Evolutionary conservation across 2,888 invertebrate species (phyloP).

Genomic region (Hemicrepidius hirtus): DNA sequence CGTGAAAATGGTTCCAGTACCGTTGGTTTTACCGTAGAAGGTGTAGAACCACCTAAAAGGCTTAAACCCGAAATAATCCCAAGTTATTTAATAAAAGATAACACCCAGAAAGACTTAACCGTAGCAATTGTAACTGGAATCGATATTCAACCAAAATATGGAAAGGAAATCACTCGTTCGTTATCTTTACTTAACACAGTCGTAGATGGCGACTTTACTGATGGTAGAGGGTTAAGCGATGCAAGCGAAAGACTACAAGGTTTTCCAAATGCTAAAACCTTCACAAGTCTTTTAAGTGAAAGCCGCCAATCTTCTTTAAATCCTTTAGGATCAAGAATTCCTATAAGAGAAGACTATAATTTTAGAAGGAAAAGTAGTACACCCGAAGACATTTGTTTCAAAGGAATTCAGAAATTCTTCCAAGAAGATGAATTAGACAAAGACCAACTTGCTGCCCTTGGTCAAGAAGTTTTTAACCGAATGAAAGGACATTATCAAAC

Average conservation of each 20-base stretch:
- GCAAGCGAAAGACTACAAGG: too few species aligned
- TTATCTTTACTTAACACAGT: too few species aligned
- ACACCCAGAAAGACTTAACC: slow-evolving; percentile 4
- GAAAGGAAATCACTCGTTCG: neutral
- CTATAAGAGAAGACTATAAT: too few species aligned
- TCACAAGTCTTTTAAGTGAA: too few species aligned
- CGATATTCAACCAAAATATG: slow-evolving; percentile 32
- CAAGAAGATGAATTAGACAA: neutral
- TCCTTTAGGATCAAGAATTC: too few species aligned
- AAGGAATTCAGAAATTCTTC: neutral
- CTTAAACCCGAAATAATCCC: neutral
- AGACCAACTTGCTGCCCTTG: slow-evolving; percentile 3
- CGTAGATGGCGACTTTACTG: too few species aligned
- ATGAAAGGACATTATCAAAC: neutral
- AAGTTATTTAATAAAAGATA: neutral
- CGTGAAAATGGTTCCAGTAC: slow-evolving; percentile 22
- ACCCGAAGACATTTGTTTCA: too few species aligned
- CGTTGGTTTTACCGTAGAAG: slow-evolving; percentile 56
- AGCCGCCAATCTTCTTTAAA: too few species aligned
- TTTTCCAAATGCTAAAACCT: too few species aligned
- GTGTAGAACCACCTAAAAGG: slow-evolving; percentile 56
- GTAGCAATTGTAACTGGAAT: slow-evolving; percentile 23
- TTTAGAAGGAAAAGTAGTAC: too few species aligned
- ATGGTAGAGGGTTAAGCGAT: too few species aligned
- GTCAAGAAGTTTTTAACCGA: slow-evolving; percentile 18